These are phyloP conservation scores for Andrena cerasifolii DNA, from an alignment of 1,140 invertebrate species.

Conservation along the genomic window DNA sequence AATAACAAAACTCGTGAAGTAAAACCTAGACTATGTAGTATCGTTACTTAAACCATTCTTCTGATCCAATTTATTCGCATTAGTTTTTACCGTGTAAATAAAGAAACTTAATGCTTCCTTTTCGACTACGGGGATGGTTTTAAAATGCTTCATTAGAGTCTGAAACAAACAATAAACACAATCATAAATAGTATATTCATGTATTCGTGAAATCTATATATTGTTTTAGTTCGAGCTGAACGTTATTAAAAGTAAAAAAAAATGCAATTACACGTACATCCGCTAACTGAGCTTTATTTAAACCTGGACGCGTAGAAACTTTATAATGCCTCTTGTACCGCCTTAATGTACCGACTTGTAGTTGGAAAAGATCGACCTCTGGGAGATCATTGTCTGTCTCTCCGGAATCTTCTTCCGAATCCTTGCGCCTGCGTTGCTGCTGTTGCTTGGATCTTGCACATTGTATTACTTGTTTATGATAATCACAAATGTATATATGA, in stretches of 20 bases:
- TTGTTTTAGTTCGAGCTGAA: neutral
- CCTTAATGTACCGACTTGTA: constrained; percentile 95
- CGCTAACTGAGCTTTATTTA: constrained; percentile 97
- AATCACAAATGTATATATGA: constrained; percentile 98
- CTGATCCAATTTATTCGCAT: constrained; percentile 95
- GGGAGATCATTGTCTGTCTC: constrained; percentile 93
- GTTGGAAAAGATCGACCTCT: constrained; percentile 95
- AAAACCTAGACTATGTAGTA: constrained; percentile 78
- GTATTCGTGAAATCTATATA: neutral
- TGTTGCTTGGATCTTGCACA: constrained; percentile 91
- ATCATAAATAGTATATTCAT: neutral
- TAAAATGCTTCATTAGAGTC: constrained; percentile 97
- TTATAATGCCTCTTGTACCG: constrained; percentile 97
- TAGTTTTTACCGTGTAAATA: constrained; percentile 97
- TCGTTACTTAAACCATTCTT: constrained; percentile 90
- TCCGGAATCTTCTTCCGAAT: constrained; percentile 96
- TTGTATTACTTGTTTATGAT: constrained; percentile 97
- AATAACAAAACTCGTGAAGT: constrained; percentile 53
- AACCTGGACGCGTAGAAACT: constrained; percentile 92
- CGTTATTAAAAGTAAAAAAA: too few relatives aligned
- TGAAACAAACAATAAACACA: constrained; percentile 79
- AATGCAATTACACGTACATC: constrained; percentile 94
- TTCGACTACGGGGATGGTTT: constrained; percentile 95
- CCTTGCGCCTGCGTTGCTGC: constrained; percentile 89
- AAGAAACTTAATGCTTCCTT: constrained; percentile 98